Evolutionary conservation across 2,797 vertebrate genomes (phyloP).

Genomic region (Melanotaenia maccullochi): DNA sequence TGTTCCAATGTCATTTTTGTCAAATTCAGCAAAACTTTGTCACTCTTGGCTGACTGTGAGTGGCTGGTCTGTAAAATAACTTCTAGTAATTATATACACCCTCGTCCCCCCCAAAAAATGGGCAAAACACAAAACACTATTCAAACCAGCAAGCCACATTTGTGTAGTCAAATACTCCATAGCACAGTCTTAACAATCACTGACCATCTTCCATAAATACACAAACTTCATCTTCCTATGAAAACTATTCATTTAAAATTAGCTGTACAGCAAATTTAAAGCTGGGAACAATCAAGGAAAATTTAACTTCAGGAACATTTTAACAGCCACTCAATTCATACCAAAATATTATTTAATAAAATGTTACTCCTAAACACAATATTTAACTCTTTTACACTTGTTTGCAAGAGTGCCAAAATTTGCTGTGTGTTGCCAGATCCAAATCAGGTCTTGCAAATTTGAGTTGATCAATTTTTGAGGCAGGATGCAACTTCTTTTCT

Average conservation of each 20-base stretch:
- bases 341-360: no score
- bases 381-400: no score
- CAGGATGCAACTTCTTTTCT: no score
- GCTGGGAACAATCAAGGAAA: no score
- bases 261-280: no score
- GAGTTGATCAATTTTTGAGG: not conserved
- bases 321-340: no score
- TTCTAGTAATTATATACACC: not conserved
- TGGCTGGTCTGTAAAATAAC: not conserved
- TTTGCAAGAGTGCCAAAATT: no score
- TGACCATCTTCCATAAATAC: not conserved
- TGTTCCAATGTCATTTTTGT: not conserved
- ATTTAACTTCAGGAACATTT: no score
- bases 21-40: not conserved
- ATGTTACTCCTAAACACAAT: no score
- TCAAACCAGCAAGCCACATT: not conserved
- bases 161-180: not conserved
- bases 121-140: not conserved
- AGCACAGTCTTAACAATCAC: not conserved
- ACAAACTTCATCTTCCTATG: not conserved
- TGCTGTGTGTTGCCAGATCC: not conserved
- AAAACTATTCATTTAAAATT: no score
- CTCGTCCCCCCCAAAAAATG: not conserved
- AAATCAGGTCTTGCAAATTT: not conserved
- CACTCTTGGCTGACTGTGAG: not conserved